These are phyloP conservation scores for Eupithecia subumbrata DNA, from an alignment of 2,888 invertebrate genomes.

Conservation along the genomic window DNA sequence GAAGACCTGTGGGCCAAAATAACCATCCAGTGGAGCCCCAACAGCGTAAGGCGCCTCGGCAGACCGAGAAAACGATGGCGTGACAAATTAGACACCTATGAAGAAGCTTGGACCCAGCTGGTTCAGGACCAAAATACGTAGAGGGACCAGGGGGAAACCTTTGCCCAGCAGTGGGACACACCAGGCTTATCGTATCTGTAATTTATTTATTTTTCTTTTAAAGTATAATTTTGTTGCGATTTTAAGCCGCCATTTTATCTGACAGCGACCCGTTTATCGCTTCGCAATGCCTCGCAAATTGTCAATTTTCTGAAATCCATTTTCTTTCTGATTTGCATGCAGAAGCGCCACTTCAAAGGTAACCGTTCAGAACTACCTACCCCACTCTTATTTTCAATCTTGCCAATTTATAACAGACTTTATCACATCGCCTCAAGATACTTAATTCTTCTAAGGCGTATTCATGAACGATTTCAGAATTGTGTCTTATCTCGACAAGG, in stretches of 20 bases:
- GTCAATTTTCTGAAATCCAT: slow-evolving; percentile 60
- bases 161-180: too few relatives aligned
- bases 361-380: slow-evolving; percentile 70
- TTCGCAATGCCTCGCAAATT: slow-evolving; percentile 56
- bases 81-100: too few relatives aligned
- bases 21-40: too few relatives aligned
- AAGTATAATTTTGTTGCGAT: neutral
- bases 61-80: too few relatives aligned
- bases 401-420: slow-evolving; percentile 34
- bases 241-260: neutral
- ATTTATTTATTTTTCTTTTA: too few relatives aligned
- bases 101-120: too few relatives aligned
- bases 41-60: too few relatives aligned
- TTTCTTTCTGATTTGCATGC: slow-evolving; percentile 76
- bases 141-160: too few relatives aligned
- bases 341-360: slow-evolving; percentile 83
- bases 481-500: neutral
- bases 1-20: too few relatives aligned
- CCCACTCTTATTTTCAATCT: slow-evolving; percentile 53
- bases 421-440: slow-evolving; percentile 3
- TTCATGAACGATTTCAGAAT: slow-evolving; percentile 30
- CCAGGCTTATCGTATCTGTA: too few relatives aligned
- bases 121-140: too few relatives aligned
- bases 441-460: slow-evolving; percentile 37
- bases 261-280: slow-evolving; percentile 28